Evolutionary conservation across 2,797 vertebrate species (phyloP).

Genomic region (Lepidocolaptes lacrymiger): DNA sequence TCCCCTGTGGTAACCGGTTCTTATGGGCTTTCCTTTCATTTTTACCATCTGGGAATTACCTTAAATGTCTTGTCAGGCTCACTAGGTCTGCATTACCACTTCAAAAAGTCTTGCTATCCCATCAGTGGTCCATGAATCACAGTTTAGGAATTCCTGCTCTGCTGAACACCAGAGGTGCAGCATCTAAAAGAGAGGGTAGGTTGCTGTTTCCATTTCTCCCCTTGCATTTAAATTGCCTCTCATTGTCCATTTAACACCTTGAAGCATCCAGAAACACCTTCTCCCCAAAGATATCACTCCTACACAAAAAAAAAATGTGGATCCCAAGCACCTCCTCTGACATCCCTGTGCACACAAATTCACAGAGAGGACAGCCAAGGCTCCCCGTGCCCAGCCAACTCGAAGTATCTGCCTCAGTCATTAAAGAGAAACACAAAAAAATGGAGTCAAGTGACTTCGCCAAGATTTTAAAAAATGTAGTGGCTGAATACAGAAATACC

Average conservation of each 20-base stretch:
- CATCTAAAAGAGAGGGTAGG: neutral
- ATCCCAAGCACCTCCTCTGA: slow-evolving; percentile 11
- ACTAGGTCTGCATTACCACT: neutral
- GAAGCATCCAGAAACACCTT: neutral
- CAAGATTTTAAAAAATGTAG: slow-evolving; percentile 64
- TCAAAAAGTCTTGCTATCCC: slow-evolving; percentile 9
- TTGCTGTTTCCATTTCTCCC: neutral
- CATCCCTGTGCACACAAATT: slow-evolving; percentile 12
- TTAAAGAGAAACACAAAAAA: slow-evolving; percentile 63
- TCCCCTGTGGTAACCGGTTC: neutral
- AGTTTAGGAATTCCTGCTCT: neutral
- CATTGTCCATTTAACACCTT: neutral
- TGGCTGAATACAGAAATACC: slow-evolving; percentile 63
- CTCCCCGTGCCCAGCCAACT: slow-evolving; percentile 38
- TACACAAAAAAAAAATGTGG: neutral
- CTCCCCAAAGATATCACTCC: neutral
- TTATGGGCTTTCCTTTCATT: slow-evolving; percentile 2
- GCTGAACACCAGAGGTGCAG: neutral
- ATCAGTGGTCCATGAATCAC: neutral
- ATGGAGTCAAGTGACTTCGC: slow-evolving; percentile 43
- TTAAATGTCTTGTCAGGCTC: neutral
- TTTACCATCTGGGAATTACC: neutral
- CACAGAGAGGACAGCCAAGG: slow-evolving; percentile 59
- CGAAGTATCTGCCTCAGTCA: slow-evolving; percentile 55
- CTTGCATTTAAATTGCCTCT: neutral